These are phyloP conservation scores for Matsumurasca onukii DNA, from an alignment of 1,140 invertebrate genomes.

Conservation along the genomic window DNA sequence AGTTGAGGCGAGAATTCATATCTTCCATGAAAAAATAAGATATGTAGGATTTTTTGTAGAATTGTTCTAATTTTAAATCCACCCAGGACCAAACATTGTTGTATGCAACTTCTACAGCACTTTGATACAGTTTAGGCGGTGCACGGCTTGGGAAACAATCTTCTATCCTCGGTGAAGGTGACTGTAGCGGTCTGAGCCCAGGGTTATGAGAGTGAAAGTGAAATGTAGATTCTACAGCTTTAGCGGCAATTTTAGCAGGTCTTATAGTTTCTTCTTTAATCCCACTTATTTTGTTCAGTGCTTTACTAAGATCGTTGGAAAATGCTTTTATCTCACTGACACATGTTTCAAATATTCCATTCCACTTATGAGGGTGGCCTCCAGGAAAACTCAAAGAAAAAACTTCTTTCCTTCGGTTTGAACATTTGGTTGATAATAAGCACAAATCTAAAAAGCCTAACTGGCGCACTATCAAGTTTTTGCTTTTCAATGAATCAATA, in stretches of 20 bases:
- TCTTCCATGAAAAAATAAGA: conserved; percentile 30
- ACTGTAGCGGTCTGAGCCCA: background rate
- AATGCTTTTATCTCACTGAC: conserved; percentile 60
- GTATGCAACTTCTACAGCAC: conserved; percentile 5
- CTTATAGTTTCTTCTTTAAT: conserved; percentile 1
- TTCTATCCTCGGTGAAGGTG: too few relatives aligned
- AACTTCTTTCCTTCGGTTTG: conserved; percentile 56
- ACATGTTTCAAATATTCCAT: conserved; percentile 61
- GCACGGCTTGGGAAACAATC: too few relatives aligned
- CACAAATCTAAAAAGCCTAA: conserved; percentile 68
- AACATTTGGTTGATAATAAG: conserved; percentile 59
- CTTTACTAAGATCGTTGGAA: conserved; percentile 52
- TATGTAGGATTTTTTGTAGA: conserved; percentile 23
- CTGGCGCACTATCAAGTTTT: conserved; percentile 63
- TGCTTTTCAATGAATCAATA: conserved; percentile 56
- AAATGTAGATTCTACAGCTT: background rate
- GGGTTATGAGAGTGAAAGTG: conserved; percentile 1
- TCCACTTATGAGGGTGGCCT: conserved; percentile 79
- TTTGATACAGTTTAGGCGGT: conserved; percentile 8
- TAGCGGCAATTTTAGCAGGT: background rate
- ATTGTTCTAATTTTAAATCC: conserved; percentile 11
- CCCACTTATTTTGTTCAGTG: background rate
- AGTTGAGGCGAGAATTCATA: conserved; percentile 27
- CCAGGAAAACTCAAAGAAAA: conserved; percentile 74
- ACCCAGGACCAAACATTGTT: conserved; percentile 18